Percentiles rank a stretch among this genome's conserved stretches.
These are phyloP conservation scores for Hyppa rectilinea DNA, from an alignment of 2,888 invertebrate species.

Conservation along the genomic window DNA sequence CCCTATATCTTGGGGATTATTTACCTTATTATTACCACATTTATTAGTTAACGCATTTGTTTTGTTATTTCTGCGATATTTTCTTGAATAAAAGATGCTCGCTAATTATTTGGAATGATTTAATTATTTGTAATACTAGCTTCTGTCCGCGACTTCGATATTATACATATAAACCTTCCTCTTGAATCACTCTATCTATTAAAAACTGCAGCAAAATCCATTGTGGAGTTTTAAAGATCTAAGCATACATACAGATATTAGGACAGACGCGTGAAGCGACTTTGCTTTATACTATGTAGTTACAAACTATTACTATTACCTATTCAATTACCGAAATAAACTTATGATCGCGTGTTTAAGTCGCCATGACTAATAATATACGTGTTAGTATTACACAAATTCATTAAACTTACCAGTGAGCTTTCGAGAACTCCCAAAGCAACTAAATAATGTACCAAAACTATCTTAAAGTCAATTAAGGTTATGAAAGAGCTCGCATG, in stretches of 20 bases:
- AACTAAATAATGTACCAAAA: conserved; percentile 22
- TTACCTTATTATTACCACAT: conserved; percentile 59
- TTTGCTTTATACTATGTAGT: too few species aligned
- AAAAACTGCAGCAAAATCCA: too few species aligned
- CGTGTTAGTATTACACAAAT: conserved; percentile 3
- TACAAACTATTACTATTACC: too few species aligned
- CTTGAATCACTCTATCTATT: too few species aligned
- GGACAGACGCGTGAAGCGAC: too few species aligned
- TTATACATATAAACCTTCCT: too few species aligned
- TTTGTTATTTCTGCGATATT: conserved; percentile 21
- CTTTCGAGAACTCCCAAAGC: conserved; percentile 7
- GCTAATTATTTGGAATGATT: conserved; percentile 8
- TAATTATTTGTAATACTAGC: too few species aligned
- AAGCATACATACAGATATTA: too few species aligned
- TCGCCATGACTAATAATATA: too few species aligned
- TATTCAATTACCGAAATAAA: conserved; percentile 2
- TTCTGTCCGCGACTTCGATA: too few species aligned
- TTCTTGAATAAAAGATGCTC: conserved; percentile 32
- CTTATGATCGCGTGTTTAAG: neutral
- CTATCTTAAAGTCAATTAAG: conserved; percentile 7
- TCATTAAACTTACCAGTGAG: neutral
- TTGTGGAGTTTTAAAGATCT: too few species aligned
- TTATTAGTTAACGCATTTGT: conserved; percentile 39
- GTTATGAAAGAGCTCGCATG: neutral
- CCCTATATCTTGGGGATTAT: conserved; percentile 63